phyloP scores from a whole-genome alignment of 2,888 invertebrate genomes.

The Entomobrya proxima region DNA sequence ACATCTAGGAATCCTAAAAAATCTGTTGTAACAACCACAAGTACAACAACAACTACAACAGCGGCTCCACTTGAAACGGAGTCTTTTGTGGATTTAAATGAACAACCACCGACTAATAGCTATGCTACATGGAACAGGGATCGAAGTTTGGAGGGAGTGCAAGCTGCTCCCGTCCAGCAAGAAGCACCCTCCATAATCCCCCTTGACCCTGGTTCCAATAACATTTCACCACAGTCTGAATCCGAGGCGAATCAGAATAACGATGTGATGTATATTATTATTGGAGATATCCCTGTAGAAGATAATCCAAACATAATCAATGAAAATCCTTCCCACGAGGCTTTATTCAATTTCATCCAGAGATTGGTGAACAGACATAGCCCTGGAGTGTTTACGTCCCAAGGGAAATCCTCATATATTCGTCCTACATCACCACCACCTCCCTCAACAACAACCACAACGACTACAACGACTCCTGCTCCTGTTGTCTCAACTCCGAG shows the following conservation, averaged over 20 bases:
- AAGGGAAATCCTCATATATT: not conserved
- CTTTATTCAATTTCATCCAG: constrained; percentile 58
- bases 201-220: not conserved
- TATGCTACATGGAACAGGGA: constrained; percentile 36
- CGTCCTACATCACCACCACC: constrained; percentile 20
- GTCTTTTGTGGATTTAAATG: not conserved
- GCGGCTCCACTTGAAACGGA: not conserved
- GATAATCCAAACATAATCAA: constrained; percentile 8
- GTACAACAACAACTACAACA: constrained; percentile 25
- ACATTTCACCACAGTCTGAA: not conserved
- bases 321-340: constrained; percentile 2
- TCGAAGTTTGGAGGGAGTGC: not conserved
- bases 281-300: constrained; percentile 51
- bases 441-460: constrained; percentile 25
- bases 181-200: not conserved
- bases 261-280: constrained; percentile 50
- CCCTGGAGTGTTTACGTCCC: constrained; percentile 11
- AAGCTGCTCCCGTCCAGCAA: constrained; percentile 15
- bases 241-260: constrained; percentile 19
- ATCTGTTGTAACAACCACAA: not conserved
- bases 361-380: constrained; percentile 45
- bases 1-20: not conserved
- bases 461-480: constrained; percentile 26
- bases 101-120: constrained; percentile 22
- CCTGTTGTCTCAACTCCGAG: not conserved